Evolutionary conservation across 2,888 invertebrate genomes (phyloP), one percentile per base, ranked within the genome.

Genomic region (Campopleginae sp.): DNA sequence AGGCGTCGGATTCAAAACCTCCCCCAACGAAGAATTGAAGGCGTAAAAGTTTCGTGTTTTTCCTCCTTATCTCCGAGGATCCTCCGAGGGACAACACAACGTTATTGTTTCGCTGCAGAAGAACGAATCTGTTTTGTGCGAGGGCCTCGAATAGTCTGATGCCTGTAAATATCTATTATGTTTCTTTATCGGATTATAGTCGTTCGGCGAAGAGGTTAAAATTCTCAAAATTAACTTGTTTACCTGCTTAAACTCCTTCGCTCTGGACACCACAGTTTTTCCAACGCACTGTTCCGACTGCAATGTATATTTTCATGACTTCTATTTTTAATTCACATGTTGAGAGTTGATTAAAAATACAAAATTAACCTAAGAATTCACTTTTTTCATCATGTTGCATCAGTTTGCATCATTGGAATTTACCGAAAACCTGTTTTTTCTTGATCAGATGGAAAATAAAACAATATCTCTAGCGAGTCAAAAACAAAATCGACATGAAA

Each of bases 1-100:
- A 93, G 95, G 95, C n/a, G 81, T 27, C 66, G n/a, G 31, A 12
- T 19, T 85, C 8, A 10, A 14, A 38, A 27, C 17, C 27, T 8
- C 58, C 12, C 10, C 17, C 1, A 19, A 31, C 6, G 48, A 79
- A 4, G 7, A 48, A 44, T n/a, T 38, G 6, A 27, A 58, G 27
- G 19, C 38, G 19, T 12, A 70, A 7, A 54, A 80, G 19, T 78
- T 38, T 19, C 58, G n/a, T 51, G 38, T 38, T 38, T 65, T 72
- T 23, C 38, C 33, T n/a, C n/a, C 17, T 48, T n/a, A 7, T 44
- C 38, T 38, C 38, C 42, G 17, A 23, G 4, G 31, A 71, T 70
- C 3, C 27, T 31, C 19, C 38, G 23, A 51, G 3, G 7, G 51
- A 46, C 10, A 70, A 31, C 10, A n/a, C 17, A 4, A 33, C 19